Percentiles rank a stretch among this genome's conserved stretches.
These are phyloP conservation scores for Drosophila nr. medialis DNA, from an alignment of 2,888 invertebrate species.

Conservation along the genomic window DNA sequence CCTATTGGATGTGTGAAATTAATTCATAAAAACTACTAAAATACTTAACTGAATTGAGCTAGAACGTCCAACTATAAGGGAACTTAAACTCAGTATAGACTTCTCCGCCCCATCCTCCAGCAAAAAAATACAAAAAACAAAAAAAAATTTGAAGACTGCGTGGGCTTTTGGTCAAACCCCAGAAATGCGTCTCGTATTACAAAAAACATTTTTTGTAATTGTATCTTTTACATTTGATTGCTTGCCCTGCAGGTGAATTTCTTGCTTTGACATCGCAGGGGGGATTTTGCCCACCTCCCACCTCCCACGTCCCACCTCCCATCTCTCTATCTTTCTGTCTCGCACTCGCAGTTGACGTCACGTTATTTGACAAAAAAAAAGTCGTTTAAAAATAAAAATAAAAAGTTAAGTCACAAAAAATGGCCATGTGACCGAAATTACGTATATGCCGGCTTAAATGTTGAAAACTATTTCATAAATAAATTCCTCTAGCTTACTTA, in stretches of 20 bases:
- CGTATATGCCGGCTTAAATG: constrained; percentile 2
- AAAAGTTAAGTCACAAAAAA: constrained; percentile 13
- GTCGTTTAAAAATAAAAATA: background rate
- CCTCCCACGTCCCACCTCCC: background rate
- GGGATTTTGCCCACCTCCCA: background rate
- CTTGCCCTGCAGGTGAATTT: constrained; percentile 61
- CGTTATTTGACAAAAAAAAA: constrained; percentile 8
- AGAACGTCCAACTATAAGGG: background rate
- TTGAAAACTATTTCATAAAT: background rate
- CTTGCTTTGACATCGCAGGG: constrained; percentile 39
- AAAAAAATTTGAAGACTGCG: constrained; percentile 12
- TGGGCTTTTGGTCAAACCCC: constrained; percentile 40
- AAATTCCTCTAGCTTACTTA: background rate
- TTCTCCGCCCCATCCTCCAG: too few species aligned
- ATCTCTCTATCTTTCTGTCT: background rate
- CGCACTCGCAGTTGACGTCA: constrained; percentile 51
- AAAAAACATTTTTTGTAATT: constrained; percentile 63
- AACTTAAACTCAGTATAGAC: background rate
- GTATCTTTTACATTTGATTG: constrained; percentile 76
- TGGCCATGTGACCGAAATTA: constrained; percentile 17
- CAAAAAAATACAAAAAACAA: background rate
- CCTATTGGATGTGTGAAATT: background rate
- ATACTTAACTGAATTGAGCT: background rate
- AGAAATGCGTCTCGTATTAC: constrained; percentile 62
- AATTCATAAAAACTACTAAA: background rate